These are phyloP conservation scores for Protomyctophum bolini DNA, from an alignment of 2,113 vertebrate species.

Conservation along the genomic window DNA sequence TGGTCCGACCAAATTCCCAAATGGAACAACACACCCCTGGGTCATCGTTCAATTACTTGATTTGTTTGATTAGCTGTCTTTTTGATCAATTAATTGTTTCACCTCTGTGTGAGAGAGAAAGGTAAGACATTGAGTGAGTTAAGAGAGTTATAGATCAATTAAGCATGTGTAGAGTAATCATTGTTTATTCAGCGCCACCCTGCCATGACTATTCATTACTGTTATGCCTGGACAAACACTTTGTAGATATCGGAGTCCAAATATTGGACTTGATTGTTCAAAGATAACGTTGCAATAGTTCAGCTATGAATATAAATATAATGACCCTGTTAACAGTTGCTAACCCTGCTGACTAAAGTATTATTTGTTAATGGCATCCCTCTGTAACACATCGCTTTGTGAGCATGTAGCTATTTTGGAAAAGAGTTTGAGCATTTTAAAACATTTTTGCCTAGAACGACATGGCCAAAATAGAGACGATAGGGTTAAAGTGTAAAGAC, in stretches of 20 bases:
- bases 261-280: not conserved
- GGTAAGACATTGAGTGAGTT: not conserved
- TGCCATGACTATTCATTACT: not conserved
- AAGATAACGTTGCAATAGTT: not conserved
- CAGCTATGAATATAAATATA: conserved; percentile 13
- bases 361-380: not conserved
- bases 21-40: too few relatives aligned
- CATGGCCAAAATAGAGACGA: too few relatives aligned
- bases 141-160: not conserved
- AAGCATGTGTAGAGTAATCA: not conserved
- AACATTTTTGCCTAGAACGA: too few relatives aligned
- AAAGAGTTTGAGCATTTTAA: too few relatives aligned
- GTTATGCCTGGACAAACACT: not conserved
- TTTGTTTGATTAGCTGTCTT: too few relatives aligned
- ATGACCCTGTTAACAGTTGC: not conserved
- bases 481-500: too few relatives aligned
- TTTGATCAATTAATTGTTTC: too few relatives aligned
- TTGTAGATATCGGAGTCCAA: not conserved
- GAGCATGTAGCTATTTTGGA: too few relatives aligned
- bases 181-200: not conserved
- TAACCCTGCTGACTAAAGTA: not conserved
- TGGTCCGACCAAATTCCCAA: too few relatives aligned
- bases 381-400: too few relatives aligned
- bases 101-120: not conserved
- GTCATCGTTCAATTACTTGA: too few relatives aligned